Base-by-base conservation (phyloP, 2,888 invertebrate genomes). In the Drosophila birchii region DNA sequence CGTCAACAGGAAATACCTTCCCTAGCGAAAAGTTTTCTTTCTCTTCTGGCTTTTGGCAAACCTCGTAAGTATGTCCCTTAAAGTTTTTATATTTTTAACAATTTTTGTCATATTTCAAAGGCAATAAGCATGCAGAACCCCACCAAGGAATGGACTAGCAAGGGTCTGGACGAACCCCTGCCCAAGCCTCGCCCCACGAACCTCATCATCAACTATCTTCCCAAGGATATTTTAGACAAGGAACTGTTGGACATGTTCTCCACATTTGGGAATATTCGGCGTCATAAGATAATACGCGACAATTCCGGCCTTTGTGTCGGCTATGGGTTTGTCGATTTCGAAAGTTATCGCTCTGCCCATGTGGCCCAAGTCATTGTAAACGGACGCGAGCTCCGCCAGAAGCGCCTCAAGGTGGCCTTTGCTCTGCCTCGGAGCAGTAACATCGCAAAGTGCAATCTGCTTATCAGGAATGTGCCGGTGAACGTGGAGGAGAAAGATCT, bases 121-220 rank as follows among this genome's bases (percentile, higher is more conserved):
- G 32, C 4, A 34, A 34, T 5, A 34, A 51, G 5, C 9, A 51
- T 51, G 51, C 34, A 34, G 34, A 36, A 5, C 9, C 5, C 18
- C 14, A 34, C 18, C 14, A 34, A 34, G 8, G 5, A 34, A 14
- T 8, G 8, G 18, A 8, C 14, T 8, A 34, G 14, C 32, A 18
- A 14, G 9, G 34, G 1, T 1, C 51, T 18, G 20, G 20, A 20
- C 20, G 7, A 4, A 3, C 14, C 6, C 32, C 7, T 0, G 1
- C 0, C 0, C 7, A 32, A 32, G 4, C 2, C 20, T 0, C 14
- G 2, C 2, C 49, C 7, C 5, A 49, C 51, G 5, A 51, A 51
- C 16, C 51, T 51, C 5, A 51, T 51, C 16, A 34, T 51, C 8
- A 51, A 51, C 16, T 51, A 20, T 5, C 51, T 51, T 20, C 51